Evolutionary conservation across 2,113 vertebrate species (phyloP), one percentile per base, ranked within the genome.

Genomic region (Gallinago undulata): DNA sequence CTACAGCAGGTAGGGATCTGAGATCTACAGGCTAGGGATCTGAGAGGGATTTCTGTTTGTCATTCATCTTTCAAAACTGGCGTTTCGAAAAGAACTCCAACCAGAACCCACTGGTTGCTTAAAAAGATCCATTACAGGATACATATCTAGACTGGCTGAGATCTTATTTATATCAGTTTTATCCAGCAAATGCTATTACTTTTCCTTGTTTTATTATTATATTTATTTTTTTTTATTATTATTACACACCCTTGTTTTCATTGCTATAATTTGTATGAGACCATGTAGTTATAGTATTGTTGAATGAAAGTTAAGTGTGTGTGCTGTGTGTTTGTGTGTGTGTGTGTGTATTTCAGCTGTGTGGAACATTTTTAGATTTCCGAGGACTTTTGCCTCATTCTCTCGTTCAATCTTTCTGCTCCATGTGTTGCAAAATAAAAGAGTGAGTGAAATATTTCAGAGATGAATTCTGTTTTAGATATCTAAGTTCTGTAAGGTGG

Each of bases 321-420:
- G 4, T 55, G 39, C 16, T 7, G 4, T 48, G 15, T 51, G 3
- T 55, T 33, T 41, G 1, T 7, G 6, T 0, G 33, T 51, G 21
- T 43, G 19, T 47, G 9, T 28, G 7, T 62, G 18, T 43, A 13
- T 94, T 92, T 90, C 55, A 74, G 37, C 6, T 30, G 8, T 33
- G 33, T 53, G 45, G 22, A 73, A 59, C 5, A 35, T 13, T 72
- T 66, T 48, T 30, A 60, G 33, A 67, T 77, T 77, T 51, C 19
- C 22, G 41, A 83, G 24, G 33, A 85, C 24, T 77, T 85, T 41
- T 80, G 5, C 9, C 30, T 94, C 5, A 2, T 64, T 88, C 27
- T 57, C 19, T 76, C 25, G 9, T 62, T 55, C 55, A 77, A 5
- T 43, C 24, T 39, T 72, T 47, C 41, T 62, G 37, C 25, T 64